phyloP scores from a whole-genome alignment of 2,888 invertebrate genomes.

The Phyllotreta striolata region DNA sequence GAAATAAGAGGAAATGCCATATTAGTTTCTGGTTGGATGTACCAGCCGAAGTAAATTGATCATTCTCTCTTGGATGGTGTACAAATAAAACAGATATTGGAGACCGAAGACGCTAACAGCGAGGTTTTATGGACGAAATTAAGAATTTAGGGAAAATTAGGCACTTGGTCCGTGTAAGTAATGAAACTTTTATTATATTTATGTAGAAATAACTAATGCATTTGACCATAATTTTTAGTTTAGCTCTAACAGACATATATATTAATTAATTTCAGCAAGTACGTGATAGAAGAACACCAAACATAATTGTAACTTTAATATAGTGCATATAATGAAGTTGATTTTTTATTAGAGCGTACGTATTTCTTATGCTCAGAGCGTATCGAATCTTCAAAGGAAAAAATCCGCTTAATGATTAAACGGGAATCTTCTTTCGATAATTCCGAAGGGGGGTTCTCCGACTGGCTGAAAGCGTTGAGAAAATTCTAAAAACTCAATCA shows the following conservation, averaged over 20 bases:
- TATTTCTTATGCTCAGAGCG: neutral
- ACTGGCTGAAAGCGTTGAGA: constrained; percentile 1
- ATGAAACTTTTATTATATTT: constrained; percentile 1
- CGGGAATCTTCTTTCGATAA: constrained; percentile 13
- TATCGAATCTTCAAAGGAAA: constrained; percentile 11
- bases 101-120: constrained; percentile 5
- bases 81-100: constrained; percentile 28
- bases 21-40: constrained; percentile 35
- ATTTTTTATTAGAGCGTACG: neutral
- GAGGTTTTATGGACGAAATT: constrained; percentile 11
- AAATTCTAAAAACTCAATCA: constrained; percentile 21
- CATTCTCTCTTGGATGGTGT: constrained; percentile 24
- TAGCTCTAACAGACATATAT: no score
- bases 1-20: constrained; percentile 43
- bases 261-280: no score
- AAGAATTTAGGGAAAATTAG: constrained; percentile 16
- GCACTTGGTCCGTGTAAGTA: constrained; percentile 1
- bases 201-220: neutral
- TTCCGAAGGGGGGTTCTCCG: neutral
- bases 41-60: constrained; percentile 34
- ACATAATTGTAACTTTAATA: no score
- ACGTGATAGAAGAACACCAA: no score
- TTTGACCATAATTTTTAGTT: neutral
- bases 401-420: constrained; percentile 18
- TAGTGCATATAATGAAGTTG: no score